Percentiles rank a stretch among this genome's conserved stretches.
phyloP scores from a whole-genome alignment of 2,797 vertebrate species.

The Enteromius viviparus region DNA sequence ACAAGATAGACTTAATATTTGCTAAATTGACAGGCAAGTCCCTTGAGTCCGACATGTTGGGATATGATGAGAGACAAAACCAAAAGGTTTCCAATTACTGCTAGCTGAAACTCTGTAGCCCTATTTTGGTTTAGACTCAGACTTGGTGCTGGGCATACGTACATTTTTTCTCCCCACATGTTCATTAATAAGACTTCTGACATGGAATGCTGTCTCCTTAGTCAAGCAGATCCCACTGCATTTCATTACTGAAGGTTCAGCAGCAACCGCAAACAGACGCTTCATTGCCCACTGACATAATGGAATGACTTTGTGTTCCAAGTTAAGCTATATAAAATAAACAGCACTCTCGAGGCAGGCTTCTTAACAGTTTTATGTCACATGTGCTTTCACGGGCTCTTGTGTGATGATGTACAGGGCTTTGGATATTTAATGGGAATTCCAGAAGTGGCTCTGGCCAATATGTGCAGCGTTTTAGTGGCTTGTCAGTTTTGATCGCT shows the following conservation, averaged over 20 bases:
- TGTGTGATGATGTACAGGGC: neutral
- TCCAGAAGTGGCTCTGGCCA: neutral
- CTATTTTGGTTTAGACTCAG: conserved; percentile 20
- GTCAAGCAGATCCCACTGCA: conserved; percentile 14
- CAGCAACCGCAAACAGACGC: conserved; percentile 16
- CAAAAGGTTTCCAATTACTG: conserved; percentile 31
- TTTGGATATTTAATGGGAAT: conserved; percentile 13
- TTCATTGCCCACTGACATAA: conserved; percentile 9
- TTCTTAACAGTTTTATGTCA: conserved; percentile 29
- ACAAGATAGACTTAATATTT: conserved; percentile 16
- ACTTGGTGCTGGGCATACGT: neutral
- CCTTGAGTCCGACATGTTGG: neutral
- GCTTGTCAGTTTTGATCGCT: neutral
- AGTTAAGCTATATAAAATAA: conserved; percentile 37
- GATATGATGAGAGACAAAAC: conserved; percentile 19
- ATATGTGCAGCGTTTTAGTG: neutral
- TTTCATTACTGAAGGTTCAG: conserved; percentile 26
- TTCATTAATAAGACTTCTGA: conserved; percentile 26
- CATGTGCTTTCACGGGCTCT: neutral
- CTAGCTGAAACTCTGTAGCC: neutral
- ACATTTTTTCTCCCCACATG: neutral
- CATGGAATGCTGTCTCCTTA: conserved; percentile 25
- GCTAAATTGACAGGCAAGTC: neutral
- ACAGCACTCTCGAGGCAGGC: conserved; percentile 13
- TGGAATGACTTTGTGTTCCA: conserved; percentile 23